Conservation (phyloP, 1,140 invertebrate genomes). For the Drosophila lacteicornis region DNA sequence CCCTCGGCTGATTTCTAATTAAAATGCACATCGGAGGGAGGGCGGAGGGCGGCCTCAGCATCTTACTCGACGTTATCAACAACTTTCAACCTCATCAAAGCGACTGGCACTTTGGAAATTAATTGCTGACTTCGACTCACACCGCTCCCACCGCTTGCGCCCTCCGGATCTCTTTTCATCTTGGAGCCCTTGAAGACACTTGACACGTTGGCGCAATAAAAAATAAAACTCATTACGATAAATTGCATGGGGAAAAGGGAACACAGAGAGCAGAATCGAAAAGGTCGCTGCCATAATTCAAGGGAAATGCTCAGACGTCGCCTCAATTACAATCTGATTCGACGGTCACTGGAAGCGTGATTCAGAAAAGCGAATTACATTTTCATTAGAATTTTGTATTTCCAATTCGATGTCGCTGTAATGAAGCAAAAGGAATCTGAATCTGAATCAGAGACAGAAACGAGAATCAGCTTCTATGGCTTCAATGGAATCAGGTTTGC, state of each 20-base stretch:
- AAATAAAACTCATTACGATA: conserved; percentile 69
- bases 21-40: conserved; percentile 54
- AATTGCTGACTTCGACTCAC: conserved; percentile 64
- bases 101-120: conserved; percentile 67
- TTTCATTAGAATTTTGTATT: conserved; percentile 55
- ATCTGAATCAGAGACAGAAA: conserved; percentile 22
- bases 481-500: conserved; percentile 70
- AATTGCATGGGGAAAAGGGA: conserved; percentile 38
- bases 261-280: conserved; percentile 10
- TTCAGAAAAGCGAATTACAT: conserved; percentile 31
- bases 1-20: conserved; percentile 62
- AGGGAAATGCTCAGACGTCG: conserved; percentile 64
- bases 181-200: conserved; percentile 52
- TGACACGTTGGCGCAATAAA: conserved; percentile 71
- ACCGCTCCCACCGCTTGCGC: conserved; percentile 13
- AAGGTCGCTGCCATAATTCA: conserved; percentile 66
- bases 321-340: conserved; percentile 45
- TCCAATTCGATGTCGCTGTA: conserved; percentile 24
- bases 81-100: conserved; percentile 60
- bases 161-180: conserved; percentile 34
- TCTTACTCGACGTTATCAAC: conserved; percentile 49
- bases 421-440: conserved; percentile 47
- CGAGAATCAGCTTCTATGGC: conserved; percentile 28
- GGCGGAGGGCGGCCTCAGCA: conserved; percentile 12
- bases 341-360: conserved; percentile 33